Conservation (phyloP, 2,797 vertebrate genomes). For the Basileuterus tristriatus region DNA sequence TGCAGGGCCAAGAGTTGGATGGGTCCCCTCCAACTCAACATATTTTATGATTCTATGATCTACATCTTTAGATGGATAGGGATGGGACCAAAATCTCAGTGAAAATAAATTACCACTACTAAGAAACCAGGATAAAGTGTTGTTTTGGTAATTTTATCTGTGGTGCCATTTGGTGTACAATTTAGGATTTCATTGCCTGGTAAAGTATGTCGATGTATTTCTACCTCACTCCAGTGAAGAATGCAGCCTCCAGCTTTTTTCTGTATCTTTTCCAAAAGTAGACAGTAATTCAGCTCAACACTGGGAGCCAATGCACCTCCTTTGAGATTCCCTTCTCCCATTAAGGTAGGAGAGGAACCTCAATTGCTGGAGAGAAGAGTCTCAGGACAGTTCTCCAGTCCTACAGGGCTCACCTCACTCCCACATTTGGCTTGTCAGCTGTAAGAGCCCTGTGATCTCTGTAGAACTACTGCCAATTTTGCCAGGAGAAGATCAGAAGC, state of each 20-base stretch:
- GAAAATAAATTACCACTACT: not conserved
- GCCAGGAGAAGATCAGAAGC: constrained; percentile 12
- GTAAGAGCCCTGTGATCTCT: not conserved
- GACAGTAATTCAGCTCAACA: not conserved
- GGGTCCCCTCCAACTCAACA: not conserved
- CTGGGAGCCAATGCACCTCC: not conserved
- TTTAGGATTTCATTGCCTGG: not conserved
- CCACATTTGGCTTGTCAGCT: not conserved
- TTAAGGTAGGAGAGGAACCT: not conserved
- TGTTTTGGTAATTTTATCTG: not conserved
- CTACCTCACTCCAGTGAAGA: constrained; percentile 37
- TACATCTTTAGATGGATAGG: not conserved
- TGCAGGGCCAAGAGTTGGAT: not conserved
- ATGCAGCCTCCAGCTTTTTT: constrained; percentile 4
- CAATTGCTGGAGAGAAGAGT: not conserved
- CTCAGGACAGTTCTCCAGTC: not conserved
- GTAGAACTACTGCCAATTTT: constrained; percentile 18
- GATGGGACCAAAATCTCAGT: not conserved
- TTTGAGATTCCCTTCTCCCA: not conserved
- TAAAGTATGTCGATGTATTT: not conserved
- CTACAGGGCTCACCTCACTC: rapidly evolving
- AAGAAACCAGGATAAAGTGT: not conserved
- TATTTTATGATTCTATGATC: not conserved
- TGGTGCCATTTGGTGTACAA: not conserved
- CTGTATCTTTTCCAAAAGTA: not conserved